These are phyloP conservation scores for Okamejei kenojei DNA, from an alignment of 2,797 vertebrate genomes.

Conservation along the genomic window DNA sequence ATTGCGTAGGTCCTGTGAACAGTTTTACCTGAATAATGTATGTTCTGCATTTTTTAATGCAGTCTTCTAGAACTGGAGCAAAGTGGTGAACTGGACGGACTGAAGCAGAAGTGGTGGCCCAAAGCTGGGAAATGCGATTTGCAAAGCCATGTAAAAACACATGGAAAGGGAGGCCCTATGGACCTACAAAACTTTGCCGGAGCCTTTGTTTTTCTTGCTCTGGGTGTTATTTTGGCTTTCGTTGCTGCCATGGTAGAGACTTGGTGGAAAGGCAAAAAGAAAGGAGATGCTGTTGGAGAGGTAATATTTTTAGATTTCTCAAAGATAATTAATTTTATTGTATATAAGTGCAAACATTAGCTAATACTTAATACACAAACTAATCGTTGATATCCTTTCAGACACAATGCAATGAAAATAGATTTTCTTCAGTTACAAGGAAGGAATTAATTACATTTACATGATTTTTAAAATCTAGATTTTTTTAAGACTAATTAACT, in stretches of 20 bases:
- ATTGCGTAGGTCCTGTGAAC: background rate
- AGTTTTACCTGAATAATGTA: background rate
- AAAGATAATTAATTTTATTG: background rate
- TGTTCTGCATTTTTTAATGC: background rate
- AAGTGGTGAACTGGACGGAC: conserved; percentile 23
- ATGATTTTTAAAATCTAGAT: background rate
- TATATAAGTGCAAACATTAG: background rate
- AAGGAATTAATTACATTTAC: background rate
- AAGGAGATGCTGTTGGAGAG: background rate
- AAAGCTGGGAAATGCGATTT: conserved; percentile 26
- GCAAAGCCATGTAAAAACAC: conserved; percentile 6
- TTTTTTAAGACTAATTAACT: background rate
- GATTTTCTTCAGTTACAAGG: background rate
- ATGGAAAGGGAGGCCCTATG: conserved; percentile 19
- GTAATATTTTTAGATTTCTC: background rate
- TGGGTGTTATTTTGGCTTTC: conserved; percentile 35
- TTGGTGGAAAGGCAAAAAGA: conserved; percentile 33
- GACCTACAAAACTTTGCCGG: conserved; percentile 32
- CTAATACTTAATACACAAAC: background rate
- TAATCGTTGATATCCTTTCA: background rate
- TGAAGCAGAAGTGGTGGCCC: conserved; percentile 32
- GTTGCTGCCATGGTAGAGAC: conserved; percentile 11
- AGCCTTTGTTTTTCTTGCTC: conserved; percentile 25
- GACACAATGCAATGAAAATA: background rate
- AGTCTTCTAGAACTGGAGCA: conserved; percentile 33